Base-by-base conservation (phyloP, 2,888 invertebrate species). In the Ormyrus nitidulus region DNA sequence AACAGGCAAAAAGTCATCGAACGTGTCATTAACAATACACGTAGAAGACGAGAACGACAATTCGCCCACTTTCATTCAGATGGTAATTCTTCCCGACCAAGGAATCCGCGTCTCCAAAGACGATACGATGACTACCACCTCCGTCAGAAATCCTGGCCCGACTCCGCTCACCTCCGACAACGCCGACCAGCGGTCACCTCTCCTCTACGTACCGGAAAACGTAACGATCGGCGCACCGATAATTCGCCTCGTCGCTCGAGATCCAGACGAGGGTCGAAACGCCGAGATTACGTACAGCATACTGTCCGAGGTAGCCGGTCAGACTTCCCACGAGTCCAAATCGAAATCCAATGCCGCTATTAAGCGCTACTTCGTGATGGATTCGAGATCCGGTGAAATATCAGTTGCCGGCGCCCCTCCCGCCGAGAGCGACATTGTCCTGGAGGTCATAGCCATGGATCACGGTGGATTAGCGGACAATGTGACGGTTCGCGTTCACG, bases 41-140 rank as follows among this genome's bases (percentile, higher is more conserved):
- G 91, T 97, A 46, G 92, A 94, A 5, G 97, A 97, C 88, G 94
- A 94, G 86, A 97, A 97, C 86, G 97, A 97, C 87, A 96, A 96
- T 88, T 87, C 93, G 11, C 96, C 96, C 0, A 91, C 92, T 71
- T 95, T 95, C 85, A 93, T 93, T 76, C 94, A 95, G 86, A 93
- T 96, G 84, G 92, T 94, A 0, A 93, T 96, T 56, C 93, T 94
- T 5, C 92, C 94, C 71, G 94, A 94, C 76, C 93, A 94, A 83
- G 94, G 93, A 8, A 91, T 95, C 44, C 93, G 94, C 79, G 92
- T 96, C 51, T 87, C 94, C 2, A 94, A 95, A 86, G 92, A 93
- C 19, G 65, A 80, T 0, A 13, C 64, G 5, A n/a, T 44, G 9
- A 68, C 51, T 11, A 44, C 11, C 9, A 46, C 44, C 9, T 46